Percentiles rank a stretch among this genome's conserved stretches.
These are phyloP conservation scores for Plutella xylostella DNA, from an alignment of 2,888 invertebrate species.

Conservation along the genomic window DNA sequence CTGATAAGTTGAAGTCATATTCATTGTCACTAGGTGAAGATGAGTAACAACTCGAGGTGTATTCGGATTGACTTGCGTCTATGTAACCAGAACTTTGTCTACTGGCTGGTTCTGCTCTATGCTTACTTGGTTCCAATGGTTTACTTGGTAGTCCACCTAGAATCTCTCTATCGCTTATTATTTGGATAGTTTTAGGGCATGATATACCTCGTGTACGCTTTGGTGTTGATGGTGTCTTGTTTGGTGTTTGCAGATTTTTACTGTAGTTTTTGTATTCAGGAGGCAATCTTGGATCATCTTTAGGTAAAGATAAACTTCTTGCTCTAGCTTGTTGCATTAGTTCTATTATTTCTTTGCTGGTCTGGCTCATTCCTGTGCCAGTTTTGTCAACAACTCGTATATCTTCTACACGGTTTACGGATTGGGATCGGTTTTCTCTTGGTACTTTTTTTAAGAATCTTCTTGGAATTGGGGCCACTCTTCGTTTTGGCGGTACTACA, in stretches of 20 bases:
- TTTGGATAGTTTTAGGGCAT: constrained; percentile 66
- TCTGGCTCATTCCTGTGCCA: constrained; percentile 55
- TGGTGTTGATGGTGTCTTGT: constrained; percentile 49
- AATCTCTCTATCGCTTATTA: constrained; percentile 62
- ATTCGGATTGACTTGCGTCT: constrained; percentile 65
- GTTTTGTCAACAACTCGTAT: constrained; percentile 40
- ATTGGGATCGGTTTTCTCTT: constrained; percentile 66
- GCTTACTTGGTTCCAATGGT: constrained; percentile 38
- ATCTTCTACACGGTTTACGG: constrained; percentile 60
- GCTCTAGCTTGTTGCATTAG: constrained; percentile 61
- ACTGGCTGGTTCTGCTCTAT: constrained; percentile 42
- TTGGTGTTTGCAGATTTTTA: constrained; percentile 68
- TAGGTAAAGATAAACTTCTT: constrained; percentile 61
- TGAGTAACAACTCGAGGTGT: constrained; percentile 64
- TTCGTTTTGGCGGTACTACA: constrained; percentile 37
- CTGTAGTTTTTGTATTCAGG: constrained; percentile 40
- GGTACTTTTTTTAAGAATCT: constrained; percentile 56
- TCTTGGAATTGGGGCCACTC: constrained; percentile 49
- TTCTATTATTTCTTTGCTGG: constrained; percentile 58
- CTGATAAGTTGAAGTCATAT: constrained; percentile 58
- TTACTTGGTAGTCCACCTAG: constrained; percentile 56
- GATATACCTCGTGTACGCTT: constrained; percentile 50
- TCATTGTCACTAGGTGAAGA: constrained; percentile 65
- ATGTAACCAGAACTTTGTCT: constrained; percentile 57
- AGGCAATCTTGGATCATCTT: constrained; percentile 54